Evolutionary conservation across 2,888 invertebrate species (phyloP).

Genomic region (Apotomis turbidana): DNA sequence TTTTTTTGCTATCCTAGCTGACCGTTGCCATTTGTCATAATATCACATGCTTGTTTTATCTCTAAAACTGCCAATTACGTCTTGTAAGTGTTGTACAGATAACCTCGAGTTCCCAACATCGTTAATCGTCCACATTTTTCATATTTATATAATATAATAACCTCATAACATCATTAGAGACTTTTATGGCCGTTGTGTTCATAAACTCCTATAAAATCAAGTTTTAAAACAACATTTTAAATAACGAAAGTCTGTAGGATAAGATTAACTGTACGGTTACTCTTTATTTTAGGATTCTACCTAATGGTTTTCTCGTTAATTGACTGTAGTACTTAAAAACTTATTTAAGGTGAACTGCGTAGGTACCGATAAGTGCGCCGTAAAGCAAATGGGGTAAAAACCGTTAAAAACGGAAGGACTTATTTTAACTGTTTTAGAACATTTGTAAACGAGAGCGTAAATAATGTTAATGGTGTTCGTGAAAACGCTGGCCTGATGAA

Average conservation of each 20-base stretch:
- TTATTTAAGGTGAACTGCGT: constrained; percentile 57
- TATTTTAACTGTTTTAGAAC: constrained; percentile 37
- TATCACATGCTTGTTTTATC: constrained; percentile 41
- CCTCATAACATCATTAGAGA: constrained; percentile 60
- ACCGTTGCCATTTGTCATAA: constrained; percentile 32
- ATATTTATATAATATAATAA: constrained; percentile 65
- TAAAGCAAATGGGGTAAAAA: constrained; percentile 60
- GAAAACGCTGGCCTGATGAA: constrained; percentile 34
- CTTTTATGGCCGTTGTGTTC: constrained; percentile 58
- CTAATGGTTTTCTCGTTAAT: constrained; percentile 67
- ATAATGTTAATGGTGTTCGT: constrained; percentile 39
- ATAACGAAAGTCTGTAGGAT: constrained; percentile 55
- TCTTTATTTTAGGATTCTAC: constrained; percentile 51
- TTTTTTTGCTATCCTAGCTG: constrained; percentile 14
- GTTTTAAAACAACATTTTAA: constrained; percentile 61
- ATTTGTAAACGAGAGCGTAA: constrained; percentile 45
- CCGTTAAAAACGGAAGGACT: constrained; percentile 45
- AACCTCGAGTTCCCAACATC: constrained; percentile 44
- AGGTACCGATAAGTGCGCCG: constrained; percentile 48
- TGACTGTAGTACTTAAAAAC: constrained; percentile 63
- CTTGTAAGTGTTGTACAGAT: constrained; percentile 44
- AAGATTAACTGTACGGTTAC: constrained; percentile 62
- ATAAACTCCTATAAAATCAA: constrained; percentile 58
- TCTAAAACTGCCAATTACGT: constrained; percentile 46
- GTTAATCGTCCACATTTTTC: constrained; percentile 48